Base-by-base conservation (phyloP, 2,113 vertebrate species). In the Myrmecobius fasciatus region DNA sequence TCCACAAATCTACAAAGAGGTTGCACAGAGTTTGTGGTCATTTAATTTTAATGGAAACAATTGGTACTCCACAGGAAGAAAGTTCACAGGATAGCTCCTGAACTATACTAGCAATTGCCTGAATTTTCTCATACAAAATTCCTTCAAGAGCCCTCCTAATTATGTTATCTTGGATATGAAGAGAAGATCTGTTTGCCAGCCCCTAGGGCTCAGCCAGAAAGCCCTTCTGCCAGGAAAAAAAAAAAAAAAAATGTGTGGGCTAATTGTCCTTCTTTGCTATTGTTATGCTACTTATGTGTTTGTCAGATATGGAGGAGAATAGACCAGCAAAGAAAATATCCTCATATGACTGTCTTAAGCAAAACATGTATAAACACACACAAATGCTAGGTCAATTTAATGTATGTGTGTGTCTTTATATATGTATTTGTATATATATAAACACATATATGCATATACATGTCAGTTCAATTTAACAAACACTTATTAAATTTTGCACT, bases 161-260 rank as follows among this genome's bases (percentile, higher is more conserved):
- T 49, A 47, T 97, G 52, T 95, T 93, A 96, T 54, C 91, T 92
- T 94, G 48, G 49, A 95, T 49, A 89, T 26, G 67, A 95, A 53
- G n/a, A 10, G 3, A 67, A 28, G 48, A 89, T 97, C 89, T 75
- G 1, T 94, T 95, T 31, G 25, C 89, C 47, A 90, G 28, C 47
- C 92, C 56, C n/a, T 52, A 54, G 36, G 60, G 25, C 28, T 96
- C 43, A 93, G 89, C 25, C 91, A 95, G 90, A 48, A 95, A 92
- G 88, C 3, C 47, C 53, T 89, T 53, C 90, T 95, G 53, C 92
- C 89, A 90, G 36, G 49, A 1, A 1, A 11, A n/a, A n/a, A n/a
- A n/a, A n/a, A n/a, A n/a, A 51, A 95, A 43, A 56, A 67, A 95
- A 91, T 24, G 47, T 90, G 6, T n/a, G 95, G 36, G n/a, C 31